Percentiles rank a stretch among this genome's conserved stretches.
Evolutionary conservation across 2,888 invertebrate genomes (phyloP).

Genomic region (Polydesmus complanatus): DNA sequence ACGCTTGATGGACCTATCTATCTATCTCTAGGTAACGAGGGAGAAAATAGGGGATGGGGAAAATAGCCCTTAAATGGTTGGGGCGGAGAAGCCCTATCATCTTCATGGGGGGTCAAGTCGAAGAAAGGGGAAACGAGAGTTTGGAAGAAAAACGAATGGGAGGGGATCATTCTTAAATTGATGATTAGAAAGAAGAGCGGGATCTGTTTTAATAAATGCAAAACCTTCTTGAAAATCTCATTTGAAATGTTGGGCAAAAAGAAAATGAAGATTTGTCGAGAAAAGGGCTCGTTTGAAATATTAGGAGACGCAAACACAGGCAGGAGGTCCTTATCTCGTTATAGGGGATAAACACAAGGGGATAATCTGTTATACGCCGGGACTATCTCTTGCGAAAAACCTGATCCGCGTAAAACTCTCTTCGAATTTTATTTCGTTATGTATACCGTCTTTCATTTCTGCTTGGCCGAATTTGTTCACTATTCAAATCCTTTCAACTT

Average conservation of each 20-base stretch:
- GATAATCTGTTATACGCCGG: not conserved
- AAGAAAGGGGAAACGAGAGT: not conserved
- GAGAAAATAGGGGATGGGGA: not conserved
- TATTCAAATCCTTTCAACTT: not conserved
- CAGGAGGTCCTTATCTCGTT: not conserved
- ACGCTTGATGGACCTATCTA: not conserved
- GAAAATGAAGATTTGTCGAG: not conserved
- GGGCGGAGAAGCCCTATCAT: not conserved
- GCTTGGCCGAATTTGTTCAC: not conserved
- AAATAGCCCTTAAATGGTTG: not conserved
- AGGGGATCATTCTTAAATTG: not conserved
- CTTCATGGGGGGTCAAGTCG: not conserved
- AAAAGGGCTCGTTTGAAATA: not conserved
- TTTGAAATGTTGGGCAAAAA: not conserved
- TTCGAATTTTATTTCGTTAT: not conserved
- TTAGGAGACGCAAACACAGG: not conserved
- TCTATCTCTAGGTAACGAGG: not conserved
- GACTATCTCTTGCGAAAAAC: too few relatives aligned
- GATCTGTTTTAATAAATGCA: not conserved
- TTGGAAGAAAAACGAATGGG: not conserved
- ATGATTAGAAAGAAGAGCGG: not conserved
- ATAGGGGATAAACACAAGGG: not conserved
- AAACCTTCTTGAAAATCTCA: not conserved
- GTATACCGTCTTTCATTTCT: not conserved
- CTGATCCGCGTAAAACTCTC: too few relatives aligned